Base-by-base conservation (phyloP, 1,140 invertebrate genomes). In the Dendrolimus kikuchii region DNA sequence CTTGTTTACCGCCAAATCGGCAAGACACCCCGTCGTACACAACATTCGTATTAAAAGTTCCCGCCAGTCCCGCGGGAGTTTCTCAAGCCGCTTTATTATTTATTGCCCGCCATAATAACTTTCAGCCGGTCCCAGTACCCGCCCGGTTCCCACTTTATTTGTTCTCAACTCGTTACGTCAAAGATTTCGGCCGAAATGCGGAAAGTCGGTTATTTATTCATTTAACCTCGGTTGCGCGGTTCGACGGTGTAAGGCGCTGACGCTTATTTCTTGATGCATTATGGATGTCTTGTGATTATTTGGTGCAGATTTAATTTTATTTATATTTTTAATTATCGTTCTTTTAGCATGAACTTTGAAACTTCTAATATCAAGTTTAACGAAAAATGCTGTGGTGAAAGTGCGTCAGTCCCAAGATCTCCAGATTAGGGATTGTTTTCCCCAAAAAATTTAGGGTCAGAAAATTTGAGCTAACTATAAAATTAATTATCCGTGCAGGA, bases 121-220 rank as follows among this genome's bases (percentile, higher is more conserved):
- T 68, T 7, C 37, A 23, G 9, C 42, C 45, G 50, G 55, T 53
- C 41, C 52, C 59, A 55, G 56, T 48, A 54, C 60, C 53, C 55
- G 66, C 68, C 78, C 59, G 56, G 56, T 48, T 56, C 60, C 53
- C 55, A 66, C 68, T 80, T 77, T 82, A 78, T 82, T 85, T 82
- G 81, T 82, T 66, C 68, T 49, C 57, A 81, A 82, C 81, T 81
- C 79, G 79, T 81, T 82, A 80, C 60, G 62, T 38, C 46, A 64
- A 81, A 83, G 81, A 82, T 81, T 81, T 74, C 64, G 67, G 60
- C 70, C 53, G 73, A 81, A 75, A 39, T 82, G 81, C 73, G 63
- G 59, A 71, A 80, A 77, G 68, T 73, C 67, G 65, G 69, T 80
- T 81, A 76, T 75, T 78, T 80, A 85, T 85, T 82, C 77, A 84